These are phyloP conservation scores for Anhinga rufa DNA, from an alignment of 2,113 vertebrate species.

Conservation along the genomic window DNA sequence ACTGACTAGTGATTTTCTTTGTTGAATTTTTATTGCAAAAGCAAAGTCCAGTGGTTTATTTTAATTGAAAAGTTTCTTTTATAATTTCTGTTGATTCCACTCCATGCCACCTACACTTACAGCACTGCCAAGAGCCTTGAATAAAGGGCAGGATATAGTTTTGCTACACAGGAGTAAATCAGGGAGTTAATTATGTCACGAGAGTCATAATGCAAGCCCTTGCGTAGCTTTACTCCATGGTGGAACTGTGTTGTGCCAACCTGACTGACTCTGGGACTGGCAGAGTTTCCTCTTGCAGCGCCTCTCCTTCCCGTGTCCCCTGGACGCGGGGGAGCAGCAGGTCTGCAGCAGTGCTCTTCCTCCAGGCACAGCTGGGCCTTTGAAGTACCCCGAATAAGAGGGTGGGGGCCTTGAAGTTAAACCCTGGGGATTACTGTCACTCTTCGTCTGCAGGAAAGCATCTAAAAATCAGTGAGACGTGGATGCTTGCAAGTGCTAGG, in stretches of 20 bases:
- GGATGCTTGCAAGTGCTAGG: not conserved
- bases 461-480: not conserved
- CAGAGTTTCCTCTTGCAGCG: not conserved
- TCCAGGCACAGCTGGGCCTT: not conserved
- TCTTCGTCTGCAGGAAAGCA: not conserved
- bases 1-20: not conserved
- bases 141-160: not conserved
- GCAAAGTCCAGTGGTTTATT: not conserved
- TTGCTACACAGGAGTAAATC: not conserved
- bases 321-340: not conserved
- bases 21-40: not conserved
- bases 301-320: not conserved
- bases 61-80: not conserved
- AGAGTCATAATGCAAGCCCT: not conserved
- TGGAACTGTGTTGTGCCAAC: not conserved
- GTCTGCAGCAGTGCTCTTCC: not conserved
- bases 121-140: not conserved
- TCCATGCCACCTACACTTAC: not conserved
- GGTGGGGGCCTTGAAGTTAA: not conserved
- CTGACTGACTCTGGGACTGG: not conserved
- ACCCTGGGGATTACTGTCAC: not conserved
- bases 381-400: not conserved
- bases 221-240: not conserved
- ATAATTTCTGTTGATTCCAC: not conserved
- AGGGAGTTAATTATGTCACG: not conserved